Evolutionary conservation across 2,888 invertebrate genomes (phyloP).

Genomic region (Acanthococcus lagerstroemiae): DNA sequence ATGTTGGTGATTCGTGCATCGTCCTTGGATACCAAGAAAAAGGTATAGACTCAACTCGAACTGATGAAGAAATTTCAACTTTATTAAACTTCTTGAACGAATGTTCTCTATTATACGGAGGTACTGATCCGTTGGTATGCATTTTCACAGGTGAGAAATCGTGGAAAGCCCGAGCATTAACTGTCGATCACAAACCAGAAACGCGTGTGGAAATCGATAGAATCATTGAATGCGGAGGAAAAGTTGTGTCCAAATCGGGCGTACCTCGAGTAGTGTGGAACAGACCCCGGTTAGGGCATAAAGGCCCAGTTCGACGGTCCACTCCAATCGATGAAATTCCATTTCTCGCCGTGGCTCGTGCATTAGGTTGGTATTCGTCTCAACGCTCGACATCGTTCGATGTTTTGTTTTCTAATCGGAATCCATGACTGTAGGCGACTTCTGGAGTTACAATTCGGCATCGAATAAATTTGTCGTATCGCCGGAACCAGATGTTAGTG

Average conservation of each 20-base stretch:
- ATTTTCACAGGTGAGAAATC: slow-evolving; percentile 47
- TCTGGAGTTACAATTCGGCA: slow-evolving; percentile 93
- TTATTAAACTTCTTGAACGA: neutral
- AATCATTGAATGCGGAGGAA: slow-evolving; percentile 72
- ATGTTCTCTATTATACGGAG: neutral
- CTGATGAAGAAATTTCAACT: neutral
- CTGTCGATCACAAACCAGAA: slow-evolving; percentile 93
- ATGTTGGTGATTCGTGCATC: slow-evolving; percentile 97
- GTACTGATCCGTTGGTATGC: no score
- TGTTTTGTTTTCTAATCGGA: neutral
- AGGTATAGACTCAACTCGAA: no score
- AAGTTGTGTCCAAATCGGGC: slow-evolving; percentile 66
- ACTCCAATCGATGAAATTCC: slow-evolving; percentile 90
- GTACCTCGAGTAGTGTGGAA: slow-evolving; percentile 97
- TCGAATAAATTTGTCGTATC: slow-evolving; percentile 92
- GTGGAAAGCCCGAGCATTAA: slow-evolving; percentile 73
- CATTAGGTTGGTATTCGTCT: slow-evolving; percentile 52
- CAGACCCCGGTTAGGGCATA: slow-evolving; percentile 71
- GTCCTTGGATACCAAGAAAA: slow-evolving; percentile 73
- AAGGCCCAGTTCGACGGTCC: slow-evolving; percentile 78
- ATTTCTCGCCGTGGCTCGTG: slow-evolving; percentile 90
- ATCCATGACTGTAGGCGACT: slow-evolving; percentile 57
- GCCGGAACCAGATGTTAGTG: slow-evolving; percentile 90
- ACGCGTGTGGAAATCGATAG: slow-evolving; percentile 68
- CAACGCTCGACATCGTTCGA: neutral